These are phyloP conservation scores for Phengaris arion DNA, from an alignment of 2,888 invertebrate species.

Conservation along the genomic window DNA sequence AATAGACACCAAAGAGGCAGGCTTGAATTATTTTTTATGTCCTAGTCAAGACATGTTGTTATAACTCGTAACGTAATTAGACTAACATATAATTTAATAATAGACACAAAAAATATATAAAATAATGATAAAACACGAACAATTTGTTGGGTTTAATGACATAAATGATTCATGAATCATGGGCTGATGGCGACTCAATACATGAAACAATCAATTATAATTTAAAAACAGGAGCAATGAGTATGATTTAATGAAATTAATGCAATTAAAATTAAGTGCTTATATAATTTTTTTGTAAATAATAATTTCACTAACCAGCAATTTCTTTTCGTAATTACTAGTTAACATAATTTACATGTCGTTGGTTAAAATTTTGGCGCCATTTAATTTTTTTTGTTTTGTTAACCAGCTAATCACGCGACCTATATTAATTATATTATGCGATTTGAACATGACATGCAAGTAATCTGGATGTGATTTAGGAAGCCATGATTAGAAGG, in stretches of 20 bases:
- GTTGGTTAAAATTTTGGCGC: background rate
- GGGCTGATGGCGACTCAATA: constrained; percentile 36
- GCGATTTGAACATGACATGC: constrained; percentile 33
- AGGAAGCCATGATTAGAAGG: constrained; percentile 39
- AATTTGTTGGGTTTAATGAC: constrained; percentile 44
- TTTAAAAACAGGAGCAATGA: background rate
- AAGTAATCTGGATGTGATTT: constrained; percentile 38
- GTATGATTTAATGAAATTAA: background rate
- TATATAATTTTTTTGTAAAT: background rate
- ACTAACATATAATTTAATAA: background rate
- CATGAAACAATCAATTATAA: background rate
- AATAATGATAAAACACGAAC: constrained; percentile 35
- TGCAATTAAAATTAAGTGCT: background rate
- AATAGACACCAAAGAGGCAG: background rate
- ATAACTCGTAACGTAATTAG: background rate
- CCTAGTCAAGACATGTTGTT: background rate
- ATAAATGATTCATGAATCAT: constrained; percentile 47
- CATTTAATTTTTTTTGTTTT: background rate
- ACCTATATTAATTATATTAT: constrained; percentile 21
- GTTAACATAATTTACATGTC: background rate
- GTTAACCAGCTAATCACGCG: background rate
- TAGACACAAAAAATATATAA: constrained; percentile 35
- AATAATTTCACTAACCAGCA: background rate
- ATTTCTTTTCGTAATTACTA: background rate
- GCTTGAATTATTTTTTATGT: background rate